Percentiles rank a stretch among this genome's conserved stretches.
Conservation (phyloP, 2,888 invertebrate genomes). For the Phasia obesa region DNA sequence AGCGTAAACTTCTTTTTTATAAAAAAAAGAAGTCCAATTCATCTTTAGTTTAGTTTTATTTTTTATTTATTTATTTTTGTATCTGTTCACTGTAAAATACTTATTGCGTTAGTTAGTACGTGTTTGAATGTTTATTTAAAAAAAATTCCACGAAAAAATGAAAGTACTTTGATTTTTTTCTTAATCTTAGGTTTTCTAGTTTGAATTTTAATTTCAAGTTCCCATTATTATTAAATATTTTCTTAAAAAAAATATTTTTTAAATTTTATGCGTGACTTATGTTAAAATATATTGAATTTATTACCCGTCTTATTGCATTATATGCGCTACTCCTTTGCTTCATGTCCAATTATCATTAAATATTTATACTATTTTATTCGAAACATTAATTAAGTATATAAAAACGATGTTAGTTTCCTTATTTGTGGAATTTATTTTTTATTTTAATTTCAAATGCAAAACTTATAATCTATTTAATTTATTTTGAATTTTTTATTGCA, state of each 20-base stretch:
- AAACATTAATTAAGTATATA: conserved; percentile 3
- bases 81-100: not conserved
- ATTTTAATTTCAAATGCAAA: conserved; percentile 1
- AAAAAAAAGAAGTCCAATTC: not conserved
- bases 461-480: conserved; percentile 13
- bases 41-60: not conserved
- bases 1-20: not conserved
- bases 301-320: not conserved
- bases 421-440: conserved; percentile 13
- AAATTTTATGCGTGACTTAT: conserved; percentile 34
- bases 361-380: conserved; percentile 15
- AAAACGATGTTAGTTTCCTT: conserved; percentile 22
- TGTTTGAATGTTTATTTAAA: conserved; percentile 21
- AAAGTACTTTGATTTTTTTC: conserved; percentile 40
- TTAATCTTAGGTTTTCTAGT: not conserved
- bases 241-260: not conserved
- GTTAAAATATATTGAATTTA: conserved; percentile 8
- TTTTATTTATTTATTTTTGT: not conserved
- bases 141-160: conserved; percentile 48
- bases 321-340: conserved; percentile 11
- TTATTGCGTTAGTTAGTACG: conserved; percentile 41
- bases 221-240: conserved; percentile 40
- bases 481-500: not conserved
- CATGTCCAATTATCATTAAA: conserved; percentile 14
- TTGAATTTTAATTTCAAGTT: conserved; percentile 40